Conservation (phyloP, 2,888 invertebrate species). For the Amblyjoppa fuscipennis region DNA sequence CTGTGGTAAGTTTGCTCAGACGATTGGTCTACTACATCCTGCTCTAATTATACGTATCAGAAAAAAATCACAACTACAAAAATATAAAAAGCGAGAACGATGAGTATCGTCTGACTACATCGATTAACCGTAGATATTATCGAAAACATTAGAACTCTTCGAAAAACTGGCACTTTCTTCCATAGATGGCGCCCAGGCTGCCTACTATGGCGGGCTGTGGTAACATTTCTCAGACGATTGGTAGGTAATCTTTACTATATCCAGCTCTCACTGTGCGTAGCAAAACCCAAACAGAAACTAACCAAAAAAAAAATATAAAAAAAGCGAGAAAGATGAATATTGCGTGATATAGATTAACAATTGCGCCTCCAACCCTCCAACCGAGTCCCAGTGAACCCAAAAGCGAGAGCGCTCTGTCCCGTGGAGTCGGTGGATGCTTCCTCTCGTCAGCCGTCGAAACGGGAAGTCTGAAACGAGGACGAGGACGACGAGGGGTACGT, state of each 20-base stretch:
- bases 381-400: slow-evolving; percentile 45
- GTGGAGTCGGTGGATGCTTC: background rate
- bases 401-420: slow-evolving; percentile 56
- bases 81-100: too few relatives aligned
- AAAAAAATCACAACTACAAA: background rate
- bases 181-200: too few relatives aligned
- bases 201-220: too few relatives aligned
- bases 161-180: too few relatives aligned
- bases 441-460: slow-evolving; percentile 54
- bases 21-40: too few relatives aligned
- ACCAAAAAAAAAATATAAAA: background rate
- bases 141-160: too few relatives aligned
- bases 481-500: slow-evolving; percentile 20
- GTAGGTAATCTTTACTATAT: too few relatives aligned
- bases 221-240: too few relatives aligned
- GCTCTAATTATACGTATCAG: too few relatives aligned
- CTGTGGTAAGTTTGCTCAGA: too few relatives aligned
- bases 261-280: background rate
- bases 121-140: background rate
- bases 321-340: background rate
- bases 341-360: background rate
- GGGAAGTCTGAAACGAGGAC: slow-evolving; percentile 42
- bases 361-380: background rate
- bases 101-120: background rate
- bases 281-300: too few relatives aligned